A percentile compares a stretch with the other conserved stretches of the same genome.
Conservation (phyloP, 2,113 vertebrate species). For the Diphyllodes magnificus region DNA sequence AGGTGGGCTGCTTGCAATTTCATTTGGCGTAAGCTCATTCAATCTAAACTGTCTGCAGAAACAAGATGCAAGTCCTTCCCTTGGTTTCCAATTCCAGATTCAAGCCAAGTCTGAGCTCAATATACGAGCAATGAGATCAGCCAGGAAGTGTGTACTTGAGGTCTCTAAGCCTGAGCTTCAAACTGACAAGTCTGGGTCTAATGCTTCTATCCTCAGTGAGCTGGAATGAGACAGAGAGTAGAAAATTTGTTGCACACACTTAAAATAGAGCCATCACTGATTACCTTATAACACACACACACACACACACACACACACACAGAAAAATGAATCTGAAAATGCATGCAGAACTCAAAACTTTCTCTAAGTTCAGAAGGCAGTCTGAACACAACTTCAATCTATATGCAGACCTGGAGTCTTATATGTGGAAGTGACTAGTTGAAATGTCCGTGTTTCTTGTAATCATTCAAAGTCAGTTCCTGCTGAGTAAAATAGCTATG, state of each 20-base stretch:
- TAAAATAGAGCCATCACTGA: not conserved
- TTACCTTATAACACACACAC: not conserved
- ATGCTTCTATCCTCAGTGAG: not conserved
- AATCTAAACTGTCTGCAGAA: slow-evolving; percentile 9
- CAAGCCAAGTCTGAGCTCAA: slow-evolving; percentile 46
- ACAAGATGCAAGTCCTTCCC: not conserved
- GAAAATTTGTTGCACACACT: not conserved
- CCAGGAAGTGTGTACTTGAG: not conserved
- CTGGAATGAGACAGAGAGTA: not conserved
- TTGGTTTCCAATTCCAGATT: not conserved
- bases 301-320: too few relatives aligned
- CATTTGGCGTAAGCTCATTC: slow-evolving; percentile 50
- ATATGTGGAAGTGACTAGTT: not conserved
- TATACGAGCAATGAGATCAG: not conserved
- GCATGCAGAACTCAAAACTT: not conserved
- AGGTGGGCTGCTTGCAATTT: slow-evolving; percentile 30
- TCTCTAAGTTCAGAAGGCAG: not conserved
- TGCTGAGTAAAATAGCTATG: not conserved
- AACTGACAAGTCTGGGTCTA: not conserved
- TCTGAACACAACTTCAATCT: not conserved
- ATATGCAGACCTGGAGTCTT: not conserved
- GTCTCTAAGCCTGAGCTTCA: not conserved
- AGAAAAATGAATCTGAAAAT: not conserved
- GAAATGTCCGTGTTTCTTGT: not conserved
- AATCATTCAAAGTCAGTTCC: not conserved